A percentile compares a stretch with the other conserved stretches of the same genome.
These are phyloP conservation scores for Gadus macrocephalus DNA, from an alignment of 2,113 vertebrate genomes.

Conservation along the genomic window DNA sequence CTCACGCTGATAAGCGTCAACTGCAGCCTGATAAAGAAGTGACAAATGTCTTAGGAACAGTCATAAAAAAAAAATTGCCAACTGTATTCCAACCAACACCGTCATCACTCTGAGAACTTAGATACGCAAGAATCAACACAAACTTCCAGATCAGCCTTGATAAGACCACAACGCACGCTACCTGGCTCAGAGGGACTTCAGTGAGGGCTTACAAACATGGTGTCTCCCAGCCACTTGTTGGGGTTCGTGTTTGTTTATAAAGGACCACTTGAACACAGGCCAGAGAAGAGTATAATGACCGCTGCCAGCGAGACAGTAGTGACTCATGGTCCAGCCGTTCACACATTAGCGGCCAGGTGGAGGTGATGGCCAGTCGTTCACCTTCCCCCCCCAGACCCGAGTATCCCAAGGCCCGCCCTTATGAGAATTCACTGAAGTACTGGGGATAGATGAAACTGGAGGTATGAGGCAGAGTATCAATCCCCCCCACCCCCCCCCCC, in stretches of 20 bases:
- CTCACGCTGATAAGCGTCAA: not conserved
- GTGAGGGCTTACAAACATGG: too few relatives aligned
- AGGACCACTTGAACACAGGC: too few relatives aligned
- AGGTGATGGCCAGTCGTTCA: not conserved
- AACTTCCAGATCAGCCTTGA: not conserved
- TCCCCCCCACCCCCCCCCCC: not conserved
- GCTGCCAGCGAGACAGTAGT: too few relatives aligned
- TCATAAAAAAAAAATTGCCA: not conserved
- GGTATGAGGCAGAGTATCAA: conserved; percentile 13
- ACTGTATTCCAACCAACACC: not conserved
- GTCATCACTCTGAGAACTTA: not conserved
- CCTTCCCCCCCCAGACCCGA: not conserved
- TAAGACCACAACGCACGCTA: not conserved
- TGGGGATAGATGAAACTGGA: conserved; percentile 5
- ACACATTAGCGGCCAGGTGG: too few relatives aligned
- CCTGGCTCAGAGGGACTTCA: too few relatives aligned
- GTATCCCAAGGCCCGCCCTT: conserved; percentile 10
- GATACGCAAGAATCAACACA: not conserved
- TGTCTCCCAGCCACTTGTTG: too few relatives aligned
- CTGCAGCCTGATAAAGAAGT: not conserved
- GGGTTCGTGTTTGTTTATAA: too few relatives aligned
- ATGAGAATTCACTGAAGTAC: conserved; percentile 18
- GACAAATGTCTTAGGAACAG: not conserved
- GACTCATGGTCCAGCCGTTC: too few relatives aligned
- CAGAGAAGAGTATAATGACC: too few relatives aligned